These are phyloP conservation scores for Nesogale talazaci DNA, from an alignment of 2,113 vertebrate species.

Conservation along the genomic window DNA sequence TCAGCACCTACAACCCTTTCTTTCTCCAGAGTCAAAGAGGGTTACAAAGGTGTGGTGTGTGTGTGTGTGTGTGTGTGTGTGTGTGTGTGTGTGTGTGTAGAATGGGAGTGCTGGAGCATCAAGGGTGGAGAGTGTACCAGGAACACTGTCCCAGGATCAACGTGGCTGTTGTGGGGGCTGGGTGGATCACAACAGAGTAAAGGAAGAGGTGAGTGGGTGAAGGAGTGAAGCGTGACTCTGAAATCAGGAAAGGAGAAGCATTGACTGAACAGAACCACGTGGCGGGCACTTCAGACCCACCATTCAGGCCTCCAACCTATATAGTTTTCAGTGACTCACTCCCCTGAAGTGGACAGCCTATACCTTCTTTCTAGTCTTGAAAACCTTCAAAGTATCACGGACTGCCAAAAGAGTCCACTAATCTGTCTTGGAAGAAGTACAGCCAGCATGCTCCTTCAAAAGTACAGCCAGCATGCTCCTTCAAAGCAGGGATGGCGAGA, in stretches of 20 bases:
- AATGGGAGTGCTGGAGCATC: not conserved
- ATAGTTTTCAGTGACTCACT: no score
- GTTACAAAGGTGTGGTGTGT: not conserved
- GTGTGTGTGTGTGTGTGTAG: not conserved
- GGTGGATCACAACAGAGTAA: not conserved
- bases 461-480: no score
- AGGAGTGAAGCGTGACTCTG: not conserved
- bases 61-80: not conserved
- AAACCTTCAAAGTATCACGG: no score
- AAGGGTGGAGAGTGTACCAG: not conserved
- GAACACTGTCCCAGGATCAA: not conserved
- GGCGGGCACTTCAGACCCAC: not conserved
- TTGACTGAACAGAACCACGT: not conserved
- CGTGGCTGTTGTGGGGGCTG: not conserved
- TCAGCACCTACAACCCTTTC: not conserved
- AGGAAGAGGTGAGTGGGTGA: not conserved
- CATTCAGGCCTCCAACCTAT: not conserved
- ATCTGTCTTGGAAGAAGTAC: no score
- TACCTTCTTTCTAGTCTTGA: no score
- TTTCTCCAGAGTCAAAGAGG: not conserved
- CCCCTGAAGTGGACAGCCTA: no score
- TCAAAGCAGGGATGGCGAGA: no score
- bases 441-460: no score
- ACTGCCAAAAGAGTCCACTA: no score
- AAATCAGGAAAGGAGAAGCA: not conserved